Conservation (phyloP, 1,140 invertebrate species). For the Sycobia sp. region DNA sequence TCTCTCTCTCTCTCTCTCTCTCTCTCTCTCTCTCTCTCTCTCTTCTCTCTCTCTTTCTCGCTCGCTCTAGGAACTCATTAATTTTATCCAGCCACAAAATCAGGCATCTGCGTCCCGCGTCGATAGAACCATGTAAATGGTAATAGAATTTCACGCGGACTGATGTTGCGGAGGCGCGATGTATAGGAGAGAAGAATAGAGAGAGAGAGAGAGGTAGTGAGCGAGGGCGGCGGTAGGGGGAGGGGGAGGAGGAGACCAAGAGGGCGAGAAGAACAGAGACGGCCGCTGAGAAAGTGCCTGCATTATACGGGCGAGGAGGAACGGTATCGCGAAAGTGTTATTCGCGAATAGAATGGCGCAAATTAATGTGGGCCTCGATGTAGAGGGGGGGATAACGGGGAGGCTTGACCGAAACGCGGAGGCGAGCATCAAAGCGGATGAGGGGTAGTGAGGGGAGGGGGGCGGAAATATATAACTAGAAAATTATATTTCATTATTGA, state of each 20-base stretch:
- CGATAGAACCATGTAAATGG: constrained; percentile 15
- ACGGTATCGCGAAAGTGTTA: background rate
- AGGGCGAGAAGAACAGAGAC: background rate
- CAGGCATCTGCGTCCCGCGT: constrained; percentile 9
- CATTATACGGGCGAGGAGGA: background rate
- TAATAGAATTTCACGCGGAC: constrained; percentile 23
- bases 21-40: background rate
- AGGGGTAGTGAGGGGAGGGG: too few relatives aligned
- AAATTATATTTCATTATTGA: too few relatives aligned
- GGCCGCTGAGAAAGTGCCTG: too few relatives aligned
- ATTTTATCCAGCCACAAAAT: constrained; percentile 28
- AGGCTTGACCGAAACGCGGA: background rate
- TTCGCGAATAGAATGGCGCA: too few relatives aligned
- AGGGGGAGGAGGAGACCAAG: background rate
- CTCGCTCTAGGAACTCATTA: constrained; percentile 28
- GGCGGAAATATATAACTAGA: too few relatives aligned
- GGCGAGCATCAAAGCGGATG: too few relatives aligned
- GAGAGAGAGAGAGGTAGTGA: background rate
- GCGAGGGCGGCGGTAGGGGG: background rate
- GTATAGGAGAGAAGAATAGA: background rate
- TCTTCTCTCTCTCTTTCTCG: background rate
- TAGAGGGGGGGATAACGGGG: background rate
- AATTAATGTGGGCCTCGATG: too few relatives aligned
- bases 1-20: background rate
- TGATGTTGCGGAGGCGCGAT: background rate